These are phyloP conservation scores for Eubucco bourcierii DNA, from an alignment of 2,113 vertebrate genomes.

Conservation along the genomic window DNA sequence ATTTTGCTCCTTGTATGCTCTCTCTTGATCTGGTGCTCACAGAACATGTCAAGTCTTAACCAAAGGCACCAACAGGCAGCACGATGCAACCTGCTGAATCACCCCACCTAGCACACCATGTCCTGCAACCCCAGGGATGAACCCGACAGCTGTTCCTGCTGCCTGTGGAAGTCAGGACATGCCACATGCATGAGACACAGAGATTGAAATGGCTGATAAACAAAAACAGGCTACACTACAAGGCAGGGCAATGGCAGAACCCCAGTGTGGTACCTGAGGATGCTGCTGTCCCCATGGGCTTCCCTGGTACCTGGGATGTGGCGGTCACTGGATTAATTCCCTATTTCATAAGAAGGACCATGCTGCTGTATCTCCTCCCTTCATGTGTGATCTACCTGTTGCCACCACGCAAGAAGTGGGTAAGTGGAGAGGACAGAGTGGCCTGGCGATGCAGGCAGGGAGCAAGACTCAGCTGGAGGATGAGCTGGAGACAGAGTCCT, in stretches of 20 bases:
- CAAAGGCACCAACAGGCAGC: not conserved
- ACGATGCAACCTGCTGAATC: not conserved
- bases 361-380: not conserved
- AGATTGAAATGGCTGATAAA: not conserved
- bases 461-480: not conserved
- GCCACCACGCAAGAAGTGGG: not conserved
- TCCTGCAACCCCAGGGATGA: not conserved
- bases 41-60: not conserved
- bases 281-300: not conserved
- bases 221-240: not conserved
- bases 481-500: not conserved
- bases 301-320: not conserved
- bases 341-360: not conserved
- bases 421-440: not conserved
- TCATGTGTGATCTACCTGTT: not conserved
- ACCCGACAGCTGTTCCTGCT: not conserved
- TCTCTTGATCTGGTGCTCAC: not conserved
- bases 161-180: not conserved
- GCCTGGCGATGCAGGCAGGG: not conserved
- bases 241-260: not conserved
- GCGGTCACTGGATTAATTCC: not conserved
- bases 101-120: not conserved
- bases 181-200: not conserved
- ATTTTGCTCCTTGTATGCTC: not conserved
- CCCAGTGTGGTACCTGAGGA: rapidly evolving